Percentiles rank a stretch among this genome's conserved stretches.
Evolutionary conservation across 2,113 vertebrate species (phyloP).

Genomic region (Chaetodon trifascialis): DNA sequence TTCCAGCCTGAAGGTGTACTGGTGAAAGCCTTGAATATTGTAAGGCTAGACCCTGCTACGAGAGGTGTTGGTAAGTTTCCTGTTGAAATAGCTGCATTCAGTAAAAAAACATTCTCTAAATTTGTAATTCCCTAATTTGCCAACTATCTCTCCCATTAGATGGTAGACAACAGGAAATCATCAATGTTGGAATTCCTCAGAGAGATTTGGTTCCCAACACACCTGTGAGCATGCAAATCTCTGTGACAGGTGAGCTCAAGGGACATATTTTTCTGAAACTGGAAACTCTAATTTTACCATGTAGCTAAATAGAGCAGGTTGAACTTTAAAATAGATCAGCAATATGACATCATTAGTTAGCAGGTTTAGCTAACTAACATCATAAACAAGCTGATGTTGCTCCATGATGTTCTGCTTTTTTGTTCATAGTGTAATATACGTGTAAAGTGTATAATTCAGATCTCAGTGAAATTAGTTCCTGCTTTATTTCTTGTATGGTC

Average conservation of each 20-base stretch:
- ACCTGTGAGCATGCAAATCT: slow-evolving; percentile 66
- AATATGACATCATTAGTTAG: too few relatives aligned
- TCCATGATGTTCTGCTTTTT: too few relatives aligned
- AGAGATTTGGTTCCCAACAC: slow-evolving; percentile 68
- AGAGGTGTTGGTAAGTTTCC: slow-evolving; percentile 81
- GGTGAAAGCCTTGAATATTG: slow-evolving; percentile 42
- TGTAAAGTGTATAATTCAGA: too few relatives aligned
- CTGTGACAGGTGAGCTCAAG: slow-evolving; percentile 72
- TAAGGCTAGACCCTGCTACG: slow-evolving; percentile 78
- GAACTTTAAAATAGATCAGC: too few relatives aligned
- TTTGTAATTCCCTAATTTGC: not conserved
- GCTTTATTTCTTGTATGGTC: too few relatives aligned
- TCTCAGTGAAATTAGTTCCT: too few relatives aligned
- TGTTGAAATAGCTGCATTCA: not conserved
- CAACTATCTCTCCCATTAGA: slow-evolving; percentile 26
- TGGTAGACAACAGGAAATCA: slow-evolving; percentile 50
- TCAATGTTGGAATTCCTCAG: slow-evolving; percentile 49
- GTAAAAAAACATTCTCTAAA: not conserved
- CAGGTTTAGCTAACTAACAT: too few relatives aligned
- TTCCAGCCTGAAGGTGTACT: slow-evolving; percentile 86
- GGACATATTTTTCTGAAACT: too few relatives aligned
- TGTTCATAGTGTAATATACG: too few relatives aligned
- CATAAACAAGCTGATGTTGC: too few relatives aligned
- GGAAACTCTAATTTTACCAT: too few relatives aligned
- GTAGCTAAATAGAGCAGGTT: too few relatives aligned